Conservation (phyloP, 2,797 vertebrate species). For the Petrocephalus schoutedeni region DNA sequence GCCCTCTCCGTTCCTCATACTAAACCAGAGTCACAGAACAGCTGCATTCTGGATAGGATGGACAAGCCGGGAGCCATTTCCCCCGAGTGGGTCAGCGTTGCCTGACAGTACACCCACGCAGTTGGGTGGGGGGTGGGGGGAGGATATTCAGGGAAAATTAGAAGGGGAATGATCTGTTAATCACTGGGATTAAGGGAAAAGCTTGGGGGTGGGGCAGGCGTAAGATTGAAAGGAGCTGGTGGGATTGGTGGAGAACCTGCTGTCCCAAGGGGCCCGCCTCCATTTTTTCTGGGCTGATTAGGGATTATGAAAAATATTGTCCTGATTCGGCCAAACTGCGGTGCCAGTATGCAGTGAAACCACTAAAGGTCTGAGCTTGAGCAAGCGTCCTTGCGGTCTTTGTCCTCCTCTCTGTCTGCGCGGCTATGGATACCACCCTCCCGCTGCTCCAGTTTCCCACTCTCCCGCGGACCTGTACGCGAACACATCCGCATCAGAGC, state of each 20-base stretch:
- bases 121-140: background rate
- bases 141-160: slow-evolving; percentile 27
- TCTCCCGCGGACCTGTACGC: background rate
- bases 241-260: slow-evolving; percentile 51
- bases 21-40: background rate
- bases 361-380: background rate
- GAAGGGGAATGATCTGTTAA: slow-evolving; percentile 32
- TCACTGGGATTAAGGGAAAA: slow-evolving; percentile 43
- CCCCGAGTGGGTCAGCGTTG: slow-evolving; percentile 41
- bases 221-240: slow-evolving; percentile 50
- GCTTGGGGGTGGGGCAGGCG: slow-evolving; percentile 38
- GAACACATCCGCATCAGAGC: background rate
- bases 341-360: background rate
- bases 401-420: background rate
- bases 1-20: background rate
- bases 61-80: slow-evolving; percentile 38
- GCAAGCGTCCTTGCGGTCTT: background rate
- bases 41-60: slow-evolving; percentile 28
- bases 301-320: slow-evolving; percentile 44
- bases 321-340: slow-evolving; percentile 19
- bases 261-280: background rate
- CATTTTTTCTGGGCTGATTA: slow-evolving; percentile 53
- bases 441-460: background rate
- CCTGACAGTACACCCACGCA: background rate
- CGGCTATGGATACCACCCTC: background rate